Evolutionary conservation across 2,797 vertebrate species (phyloP).

Genomic region (Crotalus adamanteus): DNA sequence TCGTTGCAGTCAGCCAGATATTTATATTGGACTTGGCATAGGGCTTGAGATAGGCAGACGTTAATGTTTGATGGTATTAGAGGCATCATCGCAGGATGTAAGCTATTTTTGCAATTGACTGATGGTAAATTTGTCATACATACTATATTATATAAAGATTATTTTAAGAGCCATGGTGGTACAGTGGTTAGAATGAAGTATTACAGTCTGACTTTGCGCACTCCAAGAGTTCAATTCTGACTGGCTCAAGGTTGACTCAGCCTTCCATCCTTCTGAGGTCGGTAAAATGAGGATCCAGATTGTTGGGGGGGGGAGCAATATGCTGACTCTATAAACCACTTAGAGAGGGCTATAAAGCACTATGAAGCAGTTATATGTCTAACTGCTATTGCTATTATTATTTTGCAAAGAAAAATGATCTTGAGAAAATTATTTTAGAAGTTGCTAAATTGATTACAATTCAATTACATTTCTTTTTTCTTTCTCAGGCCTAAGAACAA

Average conservation of each 20-base stretch:
- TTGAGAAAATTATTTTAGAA: background rate
- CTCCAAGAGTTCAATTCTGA: background rate
- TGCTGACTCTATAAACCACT: background rate
- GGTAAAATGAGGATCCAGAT: background rate
- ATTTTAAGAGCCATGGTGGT: background rate
- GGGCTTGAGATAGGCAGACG: too few relatives aligned
- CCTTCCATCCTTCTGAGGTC: background rate
- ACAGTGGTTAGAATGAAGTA: background rate
- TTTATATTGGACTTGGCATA: background rate
- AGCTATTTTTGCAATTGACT: background rate
- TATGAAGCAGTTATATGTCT: background rate
- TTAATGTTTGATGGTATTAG: too few relatives aligned
- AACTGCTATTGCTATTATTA: background rate
- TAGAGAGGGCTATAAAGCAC: background rate
- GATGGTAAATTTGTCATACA: background rate
- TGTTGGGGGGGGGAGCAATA: background rate
- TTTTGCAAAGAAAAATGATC: background rate
- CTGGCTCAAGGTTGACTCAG: background rate
- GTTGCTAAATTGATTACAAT: background rate
- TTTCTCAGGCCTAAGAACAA: constrained; percentile 85
- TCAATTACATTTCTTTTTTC: background rate
- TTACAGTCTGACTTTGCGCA: background rate
- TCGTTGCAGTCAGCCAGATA: too few relatives aligned
- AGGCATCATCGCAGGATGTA: background rate
- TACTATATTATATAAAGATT: background rate